These are phyloP conservation scores for Cryptus viduatorius DNA, from an alignment of 2,888 invertebrate genomes.

Conservation along the genomic window DNA sequence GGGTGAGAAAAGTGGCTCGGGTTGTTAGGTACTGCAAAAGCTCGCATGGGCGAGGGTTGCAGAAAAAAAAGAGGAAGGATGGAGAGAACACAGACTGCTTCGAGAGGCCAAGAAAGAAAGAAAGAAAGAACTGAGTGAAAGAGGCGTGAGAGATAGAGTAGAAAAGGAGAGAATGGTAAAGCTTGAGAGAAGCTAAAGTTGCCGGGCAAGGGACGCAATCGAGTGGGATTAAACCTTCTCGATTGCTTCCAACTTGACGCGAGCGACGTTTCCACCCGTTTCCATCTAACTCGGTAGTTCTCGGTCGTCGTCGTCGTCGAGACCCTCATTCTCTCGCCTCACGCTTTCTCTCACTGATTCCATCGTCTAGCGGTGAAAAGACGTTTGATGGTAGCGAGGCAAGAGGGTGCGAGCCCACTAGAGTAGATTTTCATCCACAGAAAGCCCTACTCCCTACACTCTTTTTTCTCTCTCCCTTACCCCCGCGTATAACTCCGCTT, in stretches of 20 bases:
- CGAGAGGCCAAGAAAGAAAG: constrained; percentile 60
- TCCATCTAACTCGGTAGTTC: constrained; percentile 26
- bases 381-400: constrained; percentile 66
- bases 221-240: constrained; percentile 84
- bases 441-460: constrained; percentile 45
- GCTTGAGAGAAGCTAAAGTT: constrained; percentile 69
- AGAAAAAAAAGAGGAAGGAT: constrained; percentile 47
- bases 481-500: constrained; percentile 64
- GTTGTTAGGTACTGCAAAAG: constrained; percentile 50
- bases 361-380: constrained; percentile 72
- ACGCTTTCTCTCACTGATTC: constrained; percentile 59
- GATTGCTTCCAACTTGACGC: constrained; percentile 84
- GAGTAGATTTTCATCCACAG: constrained; percentile 60
- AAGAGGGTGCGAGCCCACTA: constrained; percentile 65
- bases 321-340: constrained; percentile 56
- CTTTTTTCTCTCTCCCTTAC: constrained; percentile 41
- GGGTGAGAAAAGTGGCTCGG: constrained; percentile 74
- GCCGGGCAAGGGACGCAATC: constrained; percentile 81
- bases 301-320: constrained; percentile 44
- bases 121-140: constrained; percentile 68
- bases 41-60: constrained; percentile 45
- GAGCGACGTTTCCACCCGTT: constrained; percentile 71
- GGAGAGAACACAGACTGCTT: constrained; percentile 43
- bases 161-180: constrained; percentile 59
- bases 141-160: constrained; percentile 53